Conservation (phyloP, 1,140 invertebrate species). For the Pseudachorutes palmiensis region DNA sequence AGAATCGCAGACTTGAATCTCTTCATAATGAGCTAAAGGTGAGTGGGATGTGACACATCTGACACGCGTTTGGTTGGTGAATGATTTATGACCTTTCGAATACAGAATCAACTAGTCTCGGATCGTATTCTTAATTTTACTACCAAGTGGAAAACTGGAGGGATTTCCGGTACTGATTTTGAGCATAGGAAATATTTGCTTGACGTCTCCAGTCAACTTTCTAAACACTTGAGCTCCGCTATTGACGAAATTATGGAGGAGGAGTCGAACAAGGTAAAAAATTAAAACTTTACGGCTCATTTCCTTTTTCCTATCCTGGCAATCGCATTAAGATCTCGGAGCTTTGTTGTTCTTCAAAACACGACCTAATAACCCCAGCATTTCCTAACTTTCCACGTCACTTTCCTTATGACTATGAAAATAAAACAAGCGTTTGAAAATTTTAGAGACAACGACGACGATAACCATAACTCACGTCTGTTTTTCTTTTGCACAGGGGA, state of each 20-base stretch:
- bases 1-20: constrained; percentile 56
- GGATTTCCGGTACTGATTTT: constrained; percentile 46
- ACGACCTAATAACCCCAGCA: too few species aligned
- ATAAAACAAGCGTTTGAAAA: too few species aligned
- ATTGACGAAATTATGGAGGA: constrained; percentile 55
- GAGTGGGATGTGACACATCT: constrained; percentile 30
- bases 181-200: constrained; percentile 56
- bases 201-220: constrained; percentile 50
- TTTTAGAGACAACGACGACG: too few species aligned
- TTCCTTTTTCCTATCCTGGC: too few species aligned
- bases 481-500: constrained; percentile 23
- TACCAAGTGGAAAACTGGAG: constrained; percentile 51
- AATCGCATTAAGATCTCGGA: too few species aligned
- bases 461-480: too few species aligned
- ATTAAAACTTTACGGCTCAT: too few species aligned
- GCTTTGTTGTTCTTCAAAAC: too few species aligned
- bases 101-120: constrained; percentile 52
- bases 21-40: constrained; percentile 63
- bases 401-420: too few species aligned
- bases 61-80: constrained; percentile 8
- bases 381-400: too few species aligned
- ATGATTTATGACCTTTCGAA: constrained; percentile 9
- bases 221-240: constrained; percentile 46
- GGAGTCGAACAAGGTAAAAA: constrained; percentile 42
- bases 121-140: constrained; percentile 55